Evolutionary conservation across 2,797 vertebrate genomes (phyloP).

Genomic region (Sebastes iracundus): DNA sequence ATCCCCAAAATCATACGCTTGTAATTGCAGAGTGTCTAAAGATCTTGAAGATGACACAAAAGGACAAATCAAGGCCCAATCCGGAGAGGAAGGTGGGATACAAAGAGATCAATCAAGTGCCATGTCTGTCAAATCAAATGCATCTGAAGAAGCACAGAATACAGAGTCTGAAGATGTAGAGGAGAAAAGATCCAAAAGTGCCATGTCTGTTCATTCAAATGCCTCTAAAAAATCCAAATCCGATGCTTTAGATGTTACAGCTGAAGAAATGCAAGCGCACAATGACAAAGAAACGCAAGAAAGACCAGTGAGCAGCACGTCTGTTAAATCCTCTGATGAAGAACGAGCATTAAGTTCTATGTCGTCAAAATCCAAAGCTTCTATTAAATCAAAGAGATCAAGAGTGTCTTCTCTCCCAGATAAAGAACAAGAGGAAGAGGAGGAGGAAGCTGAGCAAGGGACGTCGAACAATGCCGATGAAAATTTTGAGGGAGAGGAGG

Average conservation of each 20-base stretch:
- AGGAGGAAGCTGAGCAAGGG: constrained; percentile 38
- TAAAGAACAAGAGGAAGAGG: constrained; percentile 26
- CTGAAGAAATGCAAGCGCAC: constrained; percentile 23
- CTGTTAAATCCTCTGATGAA: constrained; percentile 45
- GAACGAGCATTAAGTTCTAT: constrained; percentile 53
- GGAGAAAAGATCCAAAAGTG: constrained; percentile 65
- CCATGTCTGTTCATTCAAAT: constrained; percentile 72
- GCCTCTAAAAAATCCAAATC: constrained; percentile 53
- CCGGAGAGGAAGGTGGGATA: constrained; percentile 30
- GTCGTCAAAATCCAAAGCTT: constrained; percentile 59
- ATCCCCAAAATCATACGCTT: constrained; percentile 42
- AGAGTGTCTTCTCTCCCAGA: constrained; percentile 5
- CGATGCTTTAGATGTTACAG: constrained; percentile 24
- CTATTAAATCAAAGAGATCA: constrained; percentile 54
- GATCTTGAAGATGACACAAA: constrained; percentile 24
- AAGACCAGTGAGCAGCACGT: constrained; percentile 47
- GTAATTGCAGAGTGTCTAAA: constrained; percentile 46
- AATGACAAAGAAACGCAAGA: constrained; percentile 42
- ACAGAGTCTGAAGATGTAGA: constrained; percentile 27
- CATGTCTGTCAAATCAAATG: constrained; percentile 73
- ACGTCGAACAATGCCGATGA: constrained; percentile 38
- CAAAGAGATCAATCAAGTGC: constrained; percentile 72
- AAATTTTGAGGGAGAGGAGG: constrained; percentile 39
- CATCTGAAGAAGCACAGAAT: constrained; percentile 43
- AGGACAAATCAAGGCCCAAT: constrained; percentile 5